phyloP scores from a whole-genome alignment of 2,113 vertebrate species.

The Zootoca vivipara region DNA sequence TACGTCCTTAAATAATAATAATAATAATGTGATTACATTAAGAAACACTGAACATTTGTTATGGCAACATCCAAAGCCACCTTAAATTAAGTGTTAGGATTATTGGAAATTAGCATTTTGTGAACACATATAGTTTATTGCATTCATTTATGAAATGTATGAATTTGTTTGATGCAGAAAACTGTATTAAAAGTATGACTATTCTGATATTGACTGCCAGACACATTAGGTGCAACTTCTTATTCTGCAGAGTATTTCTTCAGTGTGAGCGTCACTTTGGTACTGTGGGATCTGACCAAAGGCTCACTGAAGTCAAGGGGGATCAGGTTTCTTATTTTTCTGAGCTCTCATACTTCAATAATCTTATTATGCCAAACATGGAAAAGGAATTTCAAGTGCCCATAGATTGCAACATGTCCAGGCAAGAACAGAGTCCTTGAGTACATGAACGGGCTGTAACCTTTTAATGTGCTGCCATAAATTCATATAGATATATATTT shows the following conservation, averaged over 20 bases:
- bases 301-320: slow-evolving; percentile 60
- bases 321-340: slow-evolving; percentile 37
- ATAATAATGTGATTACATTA: slow-evolving; percentile 67
- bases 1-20: slow-evolving; percentile 34
- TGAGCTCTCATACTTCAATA: slow-evolving; percentile 50
- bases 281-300: slow-evolving; percentile 47
- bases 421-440: slow-evolving; percentile 68
- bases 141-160: slow-evolving; percentile 73
- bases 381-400: slow-evolving; percentile 56
- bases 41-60: slow-evolving; percentile 75
- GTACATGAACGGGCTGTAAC: slow-evolving; percentile 52
- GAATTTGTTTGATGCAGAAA: slow-evolving; percentile 65
- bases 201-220: slow-evolving; percentile 53
- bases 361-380: slow-evolving; percentile 54
- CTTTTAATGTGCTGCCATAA: slow-evolving; percentile 62
- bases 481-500: slow-evolving; percentile 50
- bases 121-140: slow-evolving; percentile 74
- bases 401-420: slow-evolving; percentile 61
- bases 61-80: slow-evolving; percentile 73
- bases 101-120: slow-evolving; percentile 63
- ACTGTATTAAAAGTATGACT: slow-evolving; percentile 51
- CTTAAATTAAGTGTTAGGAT: slow-evolving; percentile 48
- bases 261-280: slow-evolving; percentile 45
- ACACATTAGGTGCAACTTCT: slow-evolving; percentile 62
- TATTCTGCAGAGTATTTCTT: slow-evolving; percentile 58